Percentiles rank a stretch among this genome's conserved stretches.
phyloP scores from a whole-genome alignment of 2,888 invertebrate species.

The Ypsolopha sequella region DNA sequence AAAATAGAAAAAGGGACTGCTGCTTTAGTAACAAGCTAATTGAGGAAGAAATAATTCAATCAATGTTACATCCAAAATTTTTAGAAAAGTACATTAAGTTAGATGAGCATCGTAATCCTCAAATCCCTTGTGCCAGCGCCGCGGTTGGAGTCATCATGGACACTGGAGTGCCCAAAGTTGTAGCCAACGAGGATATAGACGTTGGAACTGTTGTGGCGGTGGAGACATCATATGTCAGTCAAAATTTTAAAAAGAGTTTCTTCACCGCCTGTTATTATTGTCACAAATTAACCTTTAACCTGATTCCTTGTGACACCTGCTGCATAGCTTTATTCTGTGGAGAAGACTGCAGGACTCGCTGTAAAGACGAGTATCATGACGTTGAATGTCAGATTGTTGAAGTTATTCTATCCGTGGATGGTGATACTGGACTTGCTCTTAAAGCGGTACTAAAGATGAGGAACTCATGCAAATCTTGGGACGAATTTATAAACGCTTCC shows the following conservation, averaged over 20 bases:
- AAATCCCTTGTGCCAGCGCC: conserved; percentile 3
- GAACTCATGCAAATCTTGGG: conserved; percentile 3
- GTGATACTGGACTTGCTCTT: not conserved
- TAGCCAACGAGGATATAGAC: conserved; percentile 7
- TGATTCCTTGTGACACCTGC: conserved; percentile 8
- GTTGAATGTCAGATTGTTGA: not conserved
- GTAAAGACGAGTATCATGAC: conserved; percentile 5
- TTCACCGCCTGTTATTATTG: conserved; percentile 7
- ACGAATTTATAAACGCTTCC: conserved; percentile 5
- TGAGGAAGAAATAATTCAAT: not conserved
- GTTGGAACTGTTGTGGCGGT: conserved; percentile 6
- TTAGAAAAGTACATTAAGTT: conserved; percentile 10
- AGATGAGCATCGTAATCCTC: not conserved
- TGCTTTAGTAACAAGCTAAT: conserved; percentile 1
- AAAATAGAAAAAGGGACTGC: conserved; percentile 13
- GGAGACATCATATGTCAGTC: conserved; percentile 6
- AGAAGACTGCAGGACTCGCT: conserved; percentile 1
- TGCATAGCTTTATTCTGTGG: conserved; percentile 7
- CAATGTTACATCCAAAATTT: not conserved
- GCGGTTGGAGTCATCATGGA: not conserved
- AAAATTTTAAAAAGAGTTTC: not conserved
- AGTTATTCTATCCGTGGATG: not conserved
- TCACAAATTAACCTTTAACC: conserved; percentile 5
- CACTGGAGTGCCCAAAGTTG: conserved; percentile 1
- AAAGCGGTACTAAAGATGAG: not conserved